These are phyloP conservation scores for Venustoraphidia nigricollis DNA, from an alignment of 2,888 invertebrate species.

Conservation along the genomic window DNA sequence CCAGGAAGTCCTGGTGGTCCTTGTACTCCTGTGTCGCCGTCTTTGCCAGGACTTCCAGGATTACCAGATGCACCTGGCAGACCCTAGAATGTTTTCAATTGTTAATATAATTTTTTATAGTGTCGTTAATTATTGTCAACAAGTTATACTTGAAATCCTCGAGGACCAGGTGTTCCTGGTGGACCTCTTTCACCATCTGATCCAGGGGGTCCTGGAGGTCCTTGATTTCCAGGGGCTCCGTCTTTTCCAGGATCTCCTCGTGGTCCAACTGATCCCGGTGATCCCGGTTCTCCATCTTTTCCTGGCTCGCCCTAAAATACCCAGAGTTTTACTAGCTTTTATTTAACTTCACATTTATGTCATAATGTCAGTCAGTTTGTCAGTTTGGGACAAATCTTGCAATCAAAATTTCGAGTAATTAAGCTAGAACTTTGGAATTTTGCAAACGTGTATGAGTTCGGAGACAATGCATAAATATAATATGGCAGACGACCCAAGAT, in stretches of 20 bases:
- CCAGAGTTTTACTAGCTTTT: neutral
- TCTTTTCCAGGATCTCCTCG: constrained; percentile 67
- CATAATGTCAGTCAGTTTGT: no score
- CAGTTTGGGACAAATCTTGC: no score
- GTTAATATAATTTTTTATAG: neutral
- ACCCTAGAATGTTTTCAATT: constrained; percentile 29
- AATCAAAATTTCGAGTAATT: no score
- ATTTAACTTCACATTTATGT: no score
- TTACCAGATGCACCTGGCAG: constrained; percentile 59
- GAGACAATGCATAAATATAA: no score
- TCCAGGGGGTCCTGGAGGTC: constrained; percentile 57
- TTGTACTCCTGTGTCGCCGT: constrained; percentile 57
- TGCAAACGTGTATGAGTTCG: no score
- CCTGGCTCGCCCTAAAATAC: constrained; percentile 54
- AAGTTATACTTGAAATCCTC: constrained; percentile 56
- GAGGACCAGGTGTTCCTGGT: constrained; percentile 57
- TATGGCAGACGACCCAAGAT: no score
- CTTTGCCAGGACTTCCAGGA: constrained; percentile 63
- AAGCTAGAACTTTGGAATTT: no score
- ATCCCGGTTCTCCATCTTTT: constrained; percentile 65
- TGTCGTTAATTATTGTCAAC: neutral
- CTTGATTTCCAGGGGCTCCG: constrained; percentile 59
- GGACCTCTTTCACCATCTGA: constrained; percentile 60
- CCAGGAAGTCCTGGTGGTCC: constrained; percentile 44
- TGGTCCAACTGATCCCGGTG: constrained; percentile 58